Conservation (phyloP, 2,113 vertebrate species). For the Urocitellus parryii region DNA sequence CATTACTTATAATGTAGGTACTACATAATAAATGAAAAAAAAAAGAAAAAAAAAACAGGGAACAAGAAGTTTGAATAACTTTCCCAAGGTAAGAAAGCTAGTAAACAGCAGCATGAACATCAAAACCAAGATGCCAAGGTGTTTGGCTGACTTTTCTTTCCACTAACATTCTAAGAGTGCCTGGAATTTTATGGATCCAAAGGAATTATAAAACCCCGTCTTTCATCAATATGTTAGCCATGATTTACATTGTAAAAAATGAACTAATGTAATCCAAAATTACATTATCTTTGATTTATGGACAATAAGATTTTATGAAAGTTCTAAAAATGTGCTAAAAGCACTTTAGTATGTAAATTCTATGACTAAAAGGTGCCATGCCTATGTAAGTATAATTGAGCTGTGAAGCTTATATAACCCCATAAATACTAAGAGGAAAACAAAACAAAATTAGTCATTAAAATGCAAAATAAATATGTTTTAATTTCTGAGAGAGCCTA, state of each 20-base stretch:
- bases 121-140: not conserved
- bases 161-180: conserved; percentile 22
- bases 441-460: not conserved
- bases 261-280: conserved; percentile 33
- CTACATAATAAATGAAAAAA: not conserved
- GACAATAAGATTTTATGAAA: conserved; percentile 43
- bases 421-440: conserved; percentile 32
- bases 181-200: conserved; percentile 23
- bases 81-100: not conserved
- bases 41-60: too few species aligned
- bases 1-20: not conserved
- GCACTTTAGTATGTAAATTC: conserved; percentile 64
- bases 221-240: conserved; percentile 38
- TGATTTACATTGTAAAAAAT: conserved; percentile 51
- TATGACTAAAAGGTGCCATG: conserved; percentile 14
- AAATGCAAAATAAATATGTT: conserved; percentile 3
- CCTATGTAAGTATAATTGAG: not conserved
- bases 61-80: not conserved
- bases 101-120: not conserved
- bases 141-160: not conserved
- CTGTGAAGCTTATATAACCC: not conserved
- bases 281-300: conserved; percentile 62
- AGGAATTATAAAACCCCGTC: not conserved
- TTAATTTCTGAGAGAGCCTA: conserved; percentile 22
- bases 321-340: conserved; percentile 54